These are phyloP conservation scores for Parambassis ranga DNA, from an alignment of 2,797 vertebrate species.

Conservation along the genomic window DNA sequence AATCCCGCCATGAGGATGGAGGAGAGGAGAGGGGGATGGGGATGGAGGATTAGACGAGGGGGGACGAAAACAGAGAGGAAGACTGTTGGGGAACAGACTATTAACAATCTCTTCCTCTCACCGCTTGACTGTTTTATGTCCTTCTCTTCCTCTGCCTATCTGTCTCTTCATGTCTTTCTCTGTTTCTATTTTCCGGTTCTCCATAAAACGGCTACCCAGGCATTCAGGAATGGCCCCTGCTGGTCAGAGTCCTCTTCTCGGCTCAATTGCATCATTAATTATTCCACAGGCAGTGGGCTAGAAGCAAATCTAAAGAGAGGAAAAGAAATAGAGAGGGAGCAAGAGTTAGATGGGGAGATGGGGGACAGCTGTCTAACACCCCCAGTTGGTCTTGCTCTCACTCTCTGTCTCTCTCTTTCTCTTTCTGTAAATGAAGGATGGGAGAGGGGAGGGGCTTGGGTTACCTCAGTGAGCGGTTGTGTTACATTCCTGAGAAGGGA, in stretches of 20 bases:
- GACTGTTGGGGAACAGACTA: constrained; percentile 56
- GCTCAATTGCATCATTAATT: constrained; percentile 89
- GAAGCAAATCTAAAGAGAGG: constrained; percentile 68
- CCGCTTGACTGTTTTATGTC: constrained; percentile 67
- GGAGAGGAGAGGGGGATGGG: constrained; percentile 68
- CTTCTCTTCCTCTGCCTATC: constrained; percentile 49
- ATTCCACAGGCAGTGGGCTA: constrained; percentile 77
- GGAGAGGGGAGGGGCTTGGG: constrained; percentile 81
- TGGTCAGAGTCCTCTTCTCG: constrained; percentile 79
- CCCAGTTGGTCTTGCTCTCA: constrained; percentile 70
- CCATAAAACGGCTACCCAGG: constrained; percentile 75
- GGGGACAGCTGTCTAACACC: constrained; percentile 75
- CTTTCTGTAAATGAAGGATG: constrained; percentile 83
- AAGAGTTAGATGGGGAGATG: constrained; percentile 70
- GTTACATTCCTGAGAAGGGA: constrained; percentile 90
- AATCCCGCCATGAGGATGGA: constrained; percentile 66
- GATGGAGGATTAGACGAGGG: constrained; percentile 63
- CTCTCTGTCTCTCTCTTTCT: constrained; percentile 55
- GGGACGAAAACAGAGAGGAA: constrained; percentile 66
- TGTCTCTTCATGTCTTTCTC: constrained; percentile 54
- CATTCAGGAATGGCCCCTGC: constrained; percentile 75
- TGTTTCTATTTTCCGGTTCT: constrained; percentile 58
- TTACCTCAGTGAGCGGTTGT: constrained; percentile 85
- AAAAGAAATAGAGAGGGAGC: constrained; percentile 61
- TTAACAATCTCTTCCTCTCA: constrained; percentile 68